Conservation (phyloP, 2,113 vertebrate species). For the Riparia riparia region DNA sequence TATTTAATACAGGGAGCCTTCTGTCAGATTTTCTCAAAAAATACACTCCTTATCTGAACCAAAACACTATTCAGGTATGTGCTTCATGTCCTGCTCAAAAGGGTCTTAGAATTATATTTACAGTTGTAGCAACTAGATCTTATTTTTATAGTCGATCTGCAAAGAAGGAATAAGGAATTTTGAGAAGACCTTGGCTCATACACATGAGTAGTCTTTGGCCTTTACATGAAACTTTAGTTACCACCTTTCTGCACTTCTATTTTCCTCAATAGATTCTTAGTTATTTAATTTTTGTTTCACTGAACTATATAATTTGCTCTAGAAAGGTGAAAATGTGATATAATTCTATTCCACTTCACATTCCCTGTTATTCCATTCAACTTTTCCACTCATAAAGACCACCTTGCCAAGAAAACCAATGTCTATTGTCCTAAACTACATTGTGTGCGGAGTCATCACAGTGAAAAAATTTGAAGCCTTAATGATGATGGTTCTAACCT, state of each 20-base stretch:
- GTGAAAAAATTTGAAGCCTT: background rate
- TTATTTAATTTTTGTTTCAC: background rate
- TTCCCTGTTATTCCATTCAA: background rate
- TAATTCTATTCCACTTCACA: background rate
- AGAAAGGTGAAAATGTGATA: background rate
- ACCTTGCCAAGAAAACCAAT: background rate
- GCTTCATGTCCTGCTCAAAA: background rate
- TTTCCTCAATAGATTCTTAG: background rate
- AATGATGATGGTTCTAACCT: background rate
- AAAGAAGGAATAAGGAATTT: background rate
- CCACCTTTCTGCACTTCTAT: background rate
- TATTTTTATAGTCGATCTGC: background rate
- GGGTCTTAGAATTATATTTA: background rate
- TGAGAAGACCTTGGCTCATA: background rate
- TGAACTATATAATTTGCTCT: background rate
- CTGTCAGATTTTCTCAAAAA: background rate
- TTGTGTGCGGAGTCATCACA: background rate
- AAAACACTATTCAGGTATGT: background rate
- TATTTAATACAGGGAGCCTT: background rate
- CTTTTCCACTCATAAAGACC: background rate
- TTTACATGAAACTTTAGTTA: background rate
- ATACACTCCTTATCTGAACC: background rate
- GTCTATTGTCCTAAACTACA: background rate
- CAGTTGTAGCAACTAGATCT: background rate
- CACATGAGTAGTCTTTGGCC: background rate